Base-by-base conservation (phyloP, 2,113 vertebrate species). In the Tetrax tetrax region DNA sequence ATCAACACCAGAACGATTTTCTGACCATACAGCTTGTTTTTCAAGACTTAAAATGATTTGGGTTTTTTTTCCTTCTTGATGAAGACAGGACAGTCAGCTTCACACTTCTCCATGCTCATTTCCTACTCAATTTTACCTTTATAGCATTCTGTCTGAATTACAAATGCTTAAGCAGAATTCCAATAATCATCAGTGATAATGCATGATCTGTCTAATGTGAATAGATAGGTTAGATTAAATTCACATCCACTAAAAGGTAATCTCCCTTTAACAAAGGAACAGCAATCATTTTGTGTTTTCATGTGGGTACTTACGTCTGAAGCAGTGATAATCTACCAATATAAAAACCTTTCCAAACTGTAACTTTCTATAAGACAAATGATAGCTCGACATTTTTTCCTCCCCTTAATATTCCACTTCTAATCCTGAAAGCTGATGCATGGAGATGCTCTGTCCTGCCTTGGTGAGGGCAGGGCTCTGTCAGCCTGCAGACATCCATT, bases 141-240 rank as follows among this genome's bases (percentile, higher is more conserved):
- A 86, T 10, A 92, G 48, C 28, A 80, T 71, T 33, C 56, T 63
- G 66, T 70, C 79, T 92, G 51, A 83, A 93, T 87, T 90, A 80
- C 10, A 50, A 81, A 86, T 45, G 21, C 60, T 84, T 85, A 81
- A 7, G 10, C 31, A 95, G 72, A 93, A 92, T 66, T 81, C 68
- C 69, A 90, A 43, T 81, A 92, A 88, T 71, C 68, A 68, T 65
- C 60, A 83, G 56, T 76, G 78, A 71, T 92, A 97, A 93, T 28
- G 60, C 60, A 96, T 56, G 76, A 90, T 57, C 86, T 75, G 27
- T 38, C 82, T 91, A 86, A 90, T 51, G 24, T 0, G 0, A 91
- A 86, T 53, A 78, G 83, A 86, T 41, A 56, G 68, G 21, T 70
- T 70, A 83, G 75, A 96, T 92, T 88, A 86, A 93, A 96, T 68